Evolutionary conservation across 2,113 vertebrate genomes (phyloP).

Genomic region (Tinamus guttatus): DNA sequence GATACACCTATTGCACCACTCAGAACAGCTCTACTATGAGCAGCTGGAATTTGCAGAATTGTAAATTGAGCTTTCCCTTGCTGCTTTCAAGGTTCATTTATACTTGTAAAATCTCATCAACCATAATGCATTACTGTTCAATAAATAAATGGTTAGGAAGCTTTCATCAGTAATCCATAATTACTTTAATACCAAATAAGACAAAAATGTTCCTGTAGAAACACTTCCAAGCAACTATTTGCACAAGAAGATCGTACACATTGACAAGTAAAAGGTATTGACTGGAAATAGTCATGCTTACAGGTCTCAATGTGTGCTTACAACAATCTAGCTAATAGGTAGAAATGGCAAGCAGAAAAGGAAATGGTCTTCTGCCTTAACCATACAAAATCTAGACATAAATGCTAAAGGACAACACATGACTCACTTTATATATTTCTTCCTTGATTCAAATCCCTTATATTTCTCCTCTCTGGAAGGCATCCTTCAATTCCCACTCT

Average conservation of each 20-base stretch:
- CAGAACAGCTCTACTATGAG: background rate
- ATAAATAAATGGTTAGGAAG: background rate
- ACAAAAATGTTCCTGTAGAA: constrained; percentile 11
- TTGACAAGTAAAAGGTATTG: background rate
- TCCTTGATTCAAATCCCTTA: background rate
- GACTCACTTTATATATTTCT: background rate
- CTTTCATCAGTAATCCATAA: constrained; percentile 34
- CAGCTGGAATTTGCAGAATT: background rate
- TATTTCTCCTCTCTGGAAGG: background rate
- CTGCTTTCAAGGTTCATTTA: background rate
- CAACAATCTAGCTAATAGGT: background rate
- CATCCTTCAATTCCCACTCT: background rate
- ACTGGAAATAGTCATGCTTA: background rate
- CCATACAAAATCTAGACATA: background rate
- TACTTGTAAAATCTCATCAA: background rate
- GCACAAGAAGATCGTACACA: background rate
- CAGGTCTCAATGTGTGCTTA: background rate
- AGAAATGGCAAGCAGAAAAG: background rate
- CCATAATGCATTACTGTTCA: background rate
- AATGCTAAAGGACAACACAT: background rate
- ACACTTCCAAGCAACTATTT: constrained; percentile 20
- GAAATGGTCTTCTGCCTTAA: background rate
- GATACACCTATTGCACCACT: background rate
- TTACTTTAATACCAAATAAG: constrained; percentile 47
- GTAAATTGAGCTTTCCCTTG: background rate